Evolutionary conservation across 2,797 vertebrate genomes (phyloP), one percentile per base, ranked within the genome.

Genomic region (Neopelma chrysocephalum): DNA sequence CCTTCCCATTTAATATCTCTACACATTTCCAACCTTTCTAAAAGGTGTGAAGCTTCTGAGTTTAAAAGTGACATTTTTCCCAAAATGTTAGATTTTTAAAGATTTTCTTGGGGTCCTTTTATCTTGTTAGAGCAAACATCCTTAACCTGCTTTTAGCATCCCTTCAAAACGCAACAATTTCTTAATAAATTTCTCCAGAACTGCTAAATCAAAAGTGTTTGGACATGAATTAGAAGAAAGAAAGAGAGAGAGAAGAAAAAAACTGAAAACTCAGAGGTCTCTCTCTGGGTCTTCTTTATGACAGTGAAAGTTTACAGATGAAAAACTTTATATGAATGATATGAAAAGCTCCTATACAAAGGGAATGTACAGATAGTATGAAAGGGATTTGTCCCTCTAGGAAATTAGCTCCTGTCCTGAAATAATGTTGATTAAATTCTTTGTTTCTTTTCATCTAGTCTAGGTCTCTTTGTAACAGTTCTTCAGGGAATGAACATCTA

Each of bases 371-470:
- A 83, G 50, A 58, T 82, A 79, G 40, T 78, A 81, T 69, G 42
- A 95, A 96, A 94, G 36, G 38, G 38, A 82, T 64, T 62, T 72
- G 8, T 69, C 31, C 18, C 61, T 61, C 23, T 72, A 94, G 87
- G 82, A 96, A 93, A 96, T 95, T 90, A 93, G 31, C 14, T 95
- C 11, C 34, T 70, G n/a, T 89, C 42, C 73, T 71, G 36, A 91
- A 93, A 87, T 75, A 80, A 58, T 3, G 2, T 68, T 95, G 50
- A 87, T 96, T 89, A 90, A 84, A 89, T 73, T 50, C 36, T 92
- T 80, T 45, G 19, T 69, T 95, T 68, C 68, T 57, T 70, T 93
- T 85, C 53, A 75, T 89, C 68, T 82, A 60, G 21, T 81, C 50
- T 73, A 80, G 12, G 17, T 73, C 2, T 76, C 60, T 94, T 94